phyloP scores from a whole-genome alignment of 2,797 vertebrate genomes.

The Acanthopagrus latus region DNA sequence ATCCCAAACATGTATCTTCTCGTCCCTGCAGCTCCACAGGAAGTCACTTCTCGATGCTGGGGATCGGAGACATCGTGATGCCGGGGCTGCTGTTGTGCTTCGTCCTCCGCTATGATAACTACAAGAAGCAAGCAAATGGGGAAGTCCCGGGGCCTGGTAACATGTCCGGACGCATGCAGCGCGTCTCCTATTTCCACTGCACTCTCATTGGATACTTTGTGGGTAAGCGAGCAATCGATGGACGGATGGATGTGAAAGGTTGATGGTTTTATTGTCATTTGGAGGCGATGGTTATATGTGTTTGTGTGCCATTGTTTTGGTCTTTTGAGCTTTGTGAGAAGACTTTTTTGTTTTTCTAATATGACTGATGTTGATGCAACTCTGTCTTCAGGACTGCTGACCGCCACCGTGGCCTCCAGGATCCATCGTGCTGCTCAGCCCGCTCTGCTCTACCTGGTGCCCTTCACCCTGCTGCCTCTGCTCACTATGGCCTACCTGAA shows the following conservation, averaged over 20 bases:
- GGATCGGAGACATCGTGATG: conserved; percentile 99
- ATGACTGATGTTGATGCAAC: conserved; percentile 10
- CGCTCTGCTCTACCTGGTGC: conserved; percentile 98
- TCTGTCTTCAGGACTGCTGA: conserved; percentile 90
- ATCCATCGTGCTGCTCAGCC: conserved; percentile 99
- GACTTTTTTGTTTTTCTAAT: neutral
- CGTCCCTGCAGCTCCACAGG: conserved; percentile 90
- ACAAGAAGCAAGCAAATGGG: conserved; percentile 95
- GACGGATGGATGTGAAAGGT: conserved; percentile 21
- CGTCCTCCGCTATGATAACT: conserved; percentile 98
- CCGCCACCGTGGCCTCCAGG: conserved; percentile 97
- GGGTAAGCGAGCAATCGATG: conserved; percentile 86
- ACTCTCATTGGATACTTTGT: conserved; percentile 99
- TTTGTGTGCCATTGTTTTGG: neutral
- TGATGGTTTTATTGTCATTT: neutral
- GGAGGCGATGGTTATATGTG: neutral
- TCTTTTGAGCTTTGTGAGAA: neutral
- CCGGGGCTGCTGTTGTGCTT: conserved; percentile 98
- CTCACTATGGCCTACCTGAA: conserved; percentile 99
- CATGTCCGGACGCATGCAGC: conserved; percentile 96
- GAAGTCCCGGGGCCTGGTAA: conserved; percentile 89
- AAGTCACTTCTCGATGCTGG: conserved; percentile 99
- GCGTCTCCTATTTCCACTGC: conserved; percentile 99
- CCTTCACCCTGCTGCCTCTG: conserved; percentile 98
- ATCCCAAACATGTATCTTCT: neutral